Evolutionary conservation across 2,797 vertebrate species (phyloP), one percentile per base, ranked within the genome.

Genomic region (Propithecus deckenii): DNA sequence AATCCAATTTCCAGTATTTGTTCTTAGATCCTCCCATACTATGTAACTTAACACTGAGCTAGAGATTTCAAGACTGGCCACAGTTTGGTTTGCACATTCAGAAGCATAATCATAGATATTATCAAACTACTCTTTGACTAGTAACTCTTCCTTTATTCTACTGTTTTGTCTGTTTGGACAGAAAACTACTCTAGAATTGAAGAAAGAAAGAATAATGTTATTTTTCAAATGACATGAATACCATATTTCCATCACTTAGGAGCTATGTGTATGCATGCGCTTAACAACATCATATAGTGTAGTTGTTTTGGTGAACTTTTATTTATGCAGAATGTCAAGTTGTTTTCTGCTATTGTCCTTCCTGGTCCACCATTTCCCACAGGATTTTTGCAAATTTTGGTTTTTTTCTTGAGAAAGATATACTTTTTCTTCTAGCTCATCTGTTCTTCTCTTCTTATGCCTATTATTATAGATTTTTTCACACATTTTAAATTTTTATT

Each of bases 401-500:
- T 14, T 80, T 94, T 85, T 85, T 63, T 13, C 7, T 80, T 63
- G 11, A 75, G 10, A 80, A 93, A 50, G 35, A 10, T 20, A 76
- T 32, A 46, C 5, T 2, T 59, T 50, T 81, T 57, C 63, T 52
- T 74, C 18, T 48, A 84, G 63, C 1, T 80, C 43, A 25, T 89
- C 18, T 89, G 23, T 59, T 75, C 5, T 35, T 41, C n/a, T 83
- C 46, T 67, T 93, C 74, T 75, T 89, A 57, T 81, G 55, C 11
- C 10, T 14, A 1, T 57, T 75, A 71, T 63, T 35, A 7, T 13
- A 91, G 1, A 3, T 28, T 65, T 43, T 32, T 11, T 0, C 18
- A 23, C 59, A 38, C 12, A 95, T 59, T 96, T 95, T 41, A 32
- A 88, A 50, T 76, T 88, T 91, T 93, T 59, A 41, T 91, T 94